Evolutionary conservation across 2,113 vertebrate genomes (phyloP).

Genomic region (Coregonus clupeaformis): DNA sequence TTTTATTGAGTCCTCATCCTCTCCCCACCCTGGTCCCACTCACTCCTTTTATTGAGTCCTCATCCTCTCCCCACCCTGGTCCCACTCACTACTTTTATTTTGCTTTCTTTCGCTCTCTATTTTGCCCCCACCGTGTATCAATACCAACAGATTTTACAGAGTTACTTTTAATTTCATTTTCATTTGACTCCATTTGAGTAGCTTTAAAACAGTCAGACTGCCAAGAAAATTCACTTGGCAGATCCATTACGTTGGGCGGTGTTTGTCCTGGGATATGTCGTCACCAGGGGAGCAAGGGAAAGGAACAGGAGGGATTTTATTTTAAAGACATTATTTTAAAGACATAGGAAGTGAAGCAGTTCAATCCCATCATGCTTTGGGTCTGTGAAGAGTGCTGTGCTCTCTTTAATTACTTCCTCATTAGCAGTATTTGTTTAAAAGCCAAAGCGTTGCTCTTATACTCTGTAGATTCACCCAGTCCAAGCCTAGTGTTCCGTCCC

Average conservation of each 20-base stretch:
- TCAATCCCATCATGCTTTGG: constrained; percentile 6
- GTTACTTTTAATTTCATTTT: not conserved
- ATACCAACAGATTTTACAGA: not conserved
- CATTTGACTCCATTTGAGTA: not conserved
- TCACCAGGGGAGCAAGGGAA: not conserved
- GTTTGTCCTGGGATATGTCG: not conserved
- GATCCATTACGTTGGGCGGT: not conserved
- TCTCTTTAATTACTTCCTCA: constrained; percentile 28
- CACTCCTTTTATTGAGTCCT: too few relatives aligned
- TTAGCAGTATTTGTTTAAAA: constrained; percentile 28
- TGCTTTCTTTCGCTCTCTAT: not conserved
- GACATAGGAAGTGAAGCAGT: not conserved
- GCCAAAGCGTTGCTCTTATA: constrained; percentile 5
- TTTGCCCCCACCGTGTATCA: not conserved
- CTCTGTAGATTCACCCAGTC: not conserved
- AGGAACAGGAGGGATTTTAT: not conserved
- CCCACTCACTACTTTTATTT: too few relatives aligned
- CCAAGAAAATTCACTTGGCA: not conserved
- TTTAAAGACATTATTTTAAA: not conserved
- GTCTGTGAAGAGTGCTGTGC: not conserved
- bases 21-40: too few relatives aligned
- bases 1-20: not conserved
- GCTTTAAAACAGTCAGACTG: not conserved
- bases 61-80: too few relatives aligned
- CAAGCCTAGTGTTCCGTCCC: not conserved